Evolutionary conservation across 2,888 invertebrate species (phyloP).

Genomic region (Amphipoea lucens): DNA sequence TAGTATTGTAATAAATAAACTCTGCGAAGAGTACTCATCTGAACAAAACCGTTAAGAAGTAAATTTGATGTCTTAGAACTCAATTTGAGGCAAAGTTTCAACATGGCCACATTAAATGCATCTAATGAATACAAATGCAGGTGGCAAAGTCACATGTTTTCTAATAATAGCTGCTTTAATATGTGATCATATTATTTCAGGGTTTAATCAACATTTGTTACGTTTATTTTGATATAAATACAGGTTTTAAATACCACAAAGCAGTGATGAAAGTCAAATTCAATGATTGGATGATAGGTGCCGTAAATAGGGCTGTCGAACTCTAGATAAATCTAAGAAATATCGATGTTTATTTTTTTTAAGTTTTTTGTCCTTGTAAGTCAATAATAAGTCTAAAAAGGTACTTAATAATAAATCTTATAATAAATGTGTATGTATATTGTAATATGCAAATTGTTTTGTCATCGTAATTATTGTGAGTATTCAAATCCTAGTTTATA

Average conservation of each 20-base stretch:
- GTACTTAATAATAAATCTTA: background rate
- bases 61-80: background rate
- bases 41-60: background rate
- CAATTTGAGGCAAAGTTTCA: slow-evolving; percentile 1
- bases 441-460: background rate
- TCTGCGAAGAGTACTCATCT: slow-evolving; percentile 2
- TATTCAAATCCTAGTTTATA: background rate
- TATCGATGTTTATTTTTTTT: background rate
- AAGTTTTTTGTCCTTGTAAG: background rate
- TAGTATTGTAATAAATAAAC: background rate
- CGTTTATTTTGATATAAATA: slow-evolving; percentile 47
- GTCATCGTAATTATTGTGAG: background rate
- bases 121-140: slow-evolving; percentile 29
- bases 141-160: background rate
- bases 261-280: slow-evolving; percentile 63
- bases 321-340: background rate
- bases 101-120: slow-evolving; percentile 23
- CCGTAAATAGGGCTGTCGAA: slow-evolving; percentile 53
- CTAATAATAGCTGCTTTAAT: slow-evolving; percentile 2
- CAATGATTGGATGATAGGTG: slow-evolving; percentile 58
- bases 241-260: slow-evolving; percentile 59
- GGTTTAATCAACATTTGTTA: slow-evolving; percentile 21
- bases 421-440: background rate
- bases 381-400: background rate
- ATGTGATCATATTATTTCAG: slow-evolving; percentile 25